These are phyloP conservation scores for Trissolcus brochymenae DNA, from an alignment of 2,888 invertebrate species.

Conservation along the genomic window DNA sequence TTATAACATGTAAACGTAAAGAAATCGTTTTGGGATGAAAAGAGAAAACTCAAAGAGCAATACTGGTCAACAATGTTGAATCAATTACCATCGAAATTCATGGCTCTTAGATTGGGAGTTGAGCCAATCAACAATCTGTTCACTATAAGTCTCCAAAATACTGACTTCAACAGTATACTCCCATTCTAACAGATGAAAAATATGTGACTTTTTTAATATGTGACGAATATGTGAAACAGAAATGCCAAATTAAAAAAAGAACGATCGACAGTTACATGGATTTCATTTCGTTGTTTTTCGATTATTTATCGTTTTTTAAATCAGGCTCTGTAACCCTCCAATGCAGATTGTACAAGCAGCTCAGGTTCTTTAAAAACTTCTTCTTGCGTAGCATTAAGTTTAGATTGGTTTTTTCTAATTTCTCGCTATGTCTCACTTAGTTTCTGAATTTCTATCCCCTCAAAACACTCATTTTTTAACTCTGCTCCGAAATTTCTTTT, in stretches of 20 bases:
- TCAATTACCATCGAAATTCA: conserved; percentile 80
- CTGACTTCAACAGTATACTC: conserved; percentile 84
- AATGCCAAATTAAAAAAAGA: background rate
- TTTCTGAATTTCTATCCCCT: no score
- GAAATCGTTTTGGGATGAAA: no score
- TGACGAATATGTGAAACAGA: conserved; percentile 66
- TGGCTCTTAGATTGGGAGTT: conserved; percentile 82
- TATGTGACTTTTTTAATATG: conserved; percentile 84
- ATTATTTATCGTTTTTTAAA: conserved; percentile 84
- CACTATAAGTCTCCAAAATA: conserved; percentile 92
- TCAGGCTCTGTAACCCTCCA: conserved; percentile 93
- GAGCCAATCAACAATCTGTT: conserved; percentile 87
- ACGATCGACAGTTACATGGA: background rate
- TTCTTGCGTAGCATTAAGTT: conserved; percentile 83
- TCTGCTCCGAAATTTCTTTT: conserved; percentile 77
- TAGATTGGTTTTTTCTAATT: conserved; percentile 79
- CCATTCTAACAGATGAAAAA: conserved; percentile 87
- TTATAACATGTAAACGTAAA: conserved; percentile 42
- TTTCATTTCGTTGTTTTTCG: background rate
- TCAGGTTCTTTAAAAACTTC: conserved; percentile 90
- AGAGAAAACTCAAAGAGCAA: no score
- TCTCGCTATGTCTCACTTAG: no score
- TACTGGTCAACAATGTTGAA: no score
- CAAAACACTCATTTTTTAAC: no score
- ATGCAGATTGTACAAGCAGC: conserved; percentile 89